phyloP scores from a whole-genome alignment of 1,140 invertebrate genomes.

The Drosophila pectinifera region DNA sequence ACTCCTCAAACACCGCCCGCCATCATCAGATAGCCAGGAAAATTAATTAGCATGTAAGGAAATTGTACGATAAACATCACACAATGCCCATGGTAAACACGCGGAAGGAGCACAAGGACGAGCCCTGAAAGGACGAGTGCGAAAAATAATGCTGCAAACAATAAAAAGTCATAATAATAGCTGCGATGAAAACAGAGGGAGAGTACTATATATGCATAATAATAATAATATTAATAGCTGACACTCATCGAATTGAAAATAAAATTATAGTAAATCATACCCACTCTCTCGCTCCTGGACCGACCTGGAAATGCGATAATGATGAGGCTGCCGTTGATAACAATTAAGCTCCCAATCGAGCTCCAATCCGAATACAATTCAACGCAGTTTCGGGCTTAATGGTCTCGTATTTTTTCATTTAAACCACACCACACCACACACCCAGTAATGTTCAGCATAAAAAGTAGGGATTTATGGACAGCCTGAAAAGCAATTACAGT shows the following conservation, averaged over 20 bases:
- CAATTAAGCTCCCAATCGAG: constrained; percentile 64
- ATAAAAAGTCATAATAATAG: constrained; percentile 66
- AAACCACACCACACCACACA: constrained; percentile 10
- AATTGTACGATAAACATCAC: constrained; percentile 74
- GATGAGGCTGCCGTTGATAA: constrained; percentile 62
- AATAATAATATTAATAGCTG: constrained; percentile 78
- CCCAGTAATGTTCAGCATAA: constrained; percentile 6
- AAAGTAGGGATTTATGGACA: constrained; percentile 36
- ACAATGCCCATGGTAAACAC: constrained; percentile 42
- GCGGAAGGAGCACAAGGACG: constrained; percentile 10
- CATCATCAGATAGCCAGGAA: constrained; percentile 41
- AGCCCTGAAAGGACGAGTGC: constrained; percentile 13
- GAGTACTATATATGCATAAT: constrained; percentile 52
- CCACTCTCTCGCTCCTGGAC: not conserved
- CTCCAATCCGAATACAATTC: constrained; percentile 47
- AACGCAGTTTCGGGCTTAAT: constrained; percentile 30
- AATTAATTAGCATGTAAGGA: constrained; percentile 78
- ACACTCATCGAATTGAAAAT: constrained; percentile 79
- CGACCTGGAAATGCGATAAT: constrained; percentile 55
- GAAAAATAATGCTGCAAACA: constrained; percentile 56
- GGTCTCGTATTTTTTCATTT: constrained; percentile 32
- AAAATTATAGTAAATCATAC: constrained; percentile 76
- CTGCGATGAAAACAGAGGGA: constrained; percentile 54
- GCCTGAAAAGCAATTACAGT: constrained; percentile 23
- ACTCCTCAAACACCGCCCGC: not conserved